These are phyloP conservation scores for Willowsia nigromaculata DNA, from an alignment of 2,888 invertebrate species.

Conservation along the genomic window DNA sequence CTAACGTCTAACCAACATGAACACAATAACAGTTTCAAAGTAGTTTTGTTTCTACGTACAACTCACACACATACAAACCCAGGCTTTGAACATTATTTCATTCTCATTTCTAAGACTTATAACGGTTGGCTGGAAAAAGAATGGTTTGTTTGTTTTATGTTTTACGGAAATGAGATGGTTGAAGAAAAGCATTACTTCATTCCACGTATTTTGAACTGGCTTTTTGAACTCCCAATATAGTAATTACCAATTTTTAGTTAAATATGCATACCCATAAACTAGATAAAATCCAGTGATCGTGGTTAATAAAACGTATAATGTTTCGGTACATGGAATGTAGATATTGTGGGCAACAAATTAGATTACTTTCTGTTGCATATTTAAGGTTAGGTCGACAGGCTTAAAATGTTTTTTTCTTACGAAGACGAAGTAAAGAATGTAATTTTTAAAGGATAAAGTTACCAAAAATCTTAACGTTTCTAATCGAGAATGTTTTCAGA, in stretches of 20 bases:
- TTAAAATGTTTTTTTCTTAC: too few relatives aligned
- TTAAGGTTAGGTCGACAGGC: too few relatives aligned
- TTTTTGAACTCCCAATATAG: not conserved
- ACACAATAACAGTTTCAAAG: not conserved
- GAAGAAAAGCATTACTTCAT: not conserved
- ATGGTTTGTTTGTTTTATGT: not conserved
- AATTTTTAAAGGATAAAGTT: too few relatives aligned
- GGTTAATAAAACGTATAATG: too few relatives aligned
- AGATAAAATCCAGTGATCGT: too few relatives aligned
- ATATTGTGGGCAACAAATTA: too few relatives aligned
- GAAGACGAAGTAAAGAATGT: too few relatives aligned
- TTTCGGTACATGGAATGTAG: too few relatives aligned
- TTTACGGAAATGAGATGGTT: not conserved
- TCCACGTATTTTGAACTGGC: not conserved
- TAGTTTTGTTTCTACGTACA: not conserved
- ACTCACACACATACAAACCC: not conserved
- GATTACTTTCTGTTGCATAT: too few relatives aligned
- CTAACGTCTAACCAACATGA: slow-evolving; percentile 45
- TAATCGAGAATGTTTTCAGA: too few relatives aligned
- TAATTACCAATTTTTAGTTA: not conserved
- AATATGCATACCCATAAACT: not conserved
- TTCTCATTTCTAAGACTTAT: not conserved
- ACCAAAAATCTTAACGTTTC: too few relatives aligned
- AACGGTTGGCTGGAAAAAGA: not conserved
- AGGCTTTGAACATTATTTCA: not conserved